These are phyloP conservation scores for Strix uralensis DNA, from an alignment of 2,113 vertebrate species.

Conservation along the genomic window DNA sequence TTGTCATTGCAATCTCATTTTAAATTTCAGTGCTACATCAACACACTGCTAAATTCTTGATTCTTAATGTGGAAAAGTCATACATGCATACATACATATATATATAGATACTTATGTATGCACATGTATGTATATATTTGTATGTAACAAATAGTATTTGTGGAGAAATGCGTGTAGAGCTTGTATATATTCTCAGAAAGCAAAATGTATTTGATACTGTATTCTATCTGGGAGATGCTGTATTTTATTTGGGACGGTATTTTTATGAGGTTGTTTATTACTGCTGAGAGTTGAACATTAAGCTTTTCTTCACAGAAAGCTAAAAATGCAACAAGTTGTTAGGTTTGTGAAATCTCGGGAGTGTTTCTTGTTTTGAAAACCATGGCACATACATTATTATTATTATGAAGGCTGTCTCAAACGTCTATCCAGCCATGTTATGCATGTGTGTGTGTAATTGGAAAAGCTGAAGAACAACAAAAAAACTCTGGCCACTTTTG, in stretches of 20 bases:
- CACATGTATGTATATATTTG: accelerated
- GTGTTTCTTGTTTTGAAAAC: neutral
- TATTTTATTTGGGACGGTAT: neutral
- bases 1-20: neutral
- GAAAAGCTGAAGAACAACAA: neutral
- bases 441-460: neutral
- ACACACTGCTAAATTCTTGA: neutral
- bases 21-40: neutral
- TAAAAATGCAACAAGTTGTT: neutral
- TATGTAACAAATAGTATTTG: neutral
- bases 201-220: neutral
- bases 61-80: neutral
- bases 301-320: neutral
- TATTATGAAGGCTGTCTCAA: neutral
- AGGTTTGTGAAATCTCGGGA: neutral
- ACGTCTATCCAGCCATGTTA: neutral
- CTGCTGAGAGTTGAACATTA: neutral
- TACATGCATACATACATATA: no score
- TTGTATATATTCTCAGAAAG: neutral
- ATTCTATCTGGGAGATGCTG: neutral
- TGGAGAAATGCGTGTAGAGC: neutral
- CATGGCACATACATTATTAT: neutral
- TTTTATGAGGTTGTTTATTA: neutral
- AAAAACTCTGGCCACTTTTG: accelerated
- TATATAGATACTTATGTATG: no score